phyloP scores from a whole-genome alignment of 2,888 invertebrate genomes.

The Drosophila incognita region DNA sequence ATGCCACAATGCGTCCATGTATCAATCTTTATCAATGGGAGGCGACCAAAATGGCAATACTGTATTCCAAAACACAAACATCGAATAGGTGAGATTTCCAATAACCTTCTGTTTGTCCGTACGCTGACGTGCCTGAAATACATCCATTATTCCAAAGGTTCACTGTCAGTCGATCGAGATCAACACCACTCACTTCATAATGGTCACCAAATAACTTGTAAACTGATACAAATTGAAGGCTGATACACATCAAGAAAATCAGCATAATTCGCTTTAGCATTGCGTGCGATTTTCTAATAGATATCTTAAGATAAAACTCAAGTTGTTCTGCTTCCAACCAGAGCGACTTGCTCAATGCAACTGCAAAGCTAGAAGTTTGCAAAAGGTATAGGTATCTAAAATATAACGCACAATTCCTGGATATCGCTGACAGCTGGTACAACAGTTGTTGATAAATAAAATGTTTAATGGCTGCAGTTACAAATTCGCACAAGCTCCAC shows the following conservation, averaged over 20 bases:
- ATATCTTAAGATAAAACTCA: background rate
- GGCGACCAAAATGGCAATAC: slow-evolving; percentile 13
- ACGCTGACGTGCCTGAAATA: slow-evolving; percentile 12
- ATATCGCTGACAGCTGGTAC: background rate
- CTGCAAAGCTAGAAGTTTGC: background rate
- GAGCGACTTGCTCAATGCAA: background rate
- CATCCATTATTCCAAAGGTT: background rate
- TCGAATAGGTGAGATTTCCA: slow-evolving; percentile 33
- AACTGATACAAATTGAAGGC: slow-evolving; percentile 1
- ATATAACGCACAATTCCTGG: background rate
- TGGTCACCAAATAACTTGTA: background rate
- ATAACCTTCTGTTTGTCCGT: slow-evolving; percentile 40
- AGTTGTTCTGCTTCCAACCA: background rate
- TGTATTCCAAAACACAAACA: slow-evolving; percentile 16
- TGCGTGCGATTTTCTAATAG: background rate
- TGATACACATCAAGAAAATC: slow-evolving; percentile 7
- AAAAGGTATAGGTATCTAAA: background rate
- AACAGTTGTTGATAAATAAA: background rate
- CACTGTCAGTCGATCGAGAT: background rate
- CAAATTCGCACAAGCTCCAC: background rate
- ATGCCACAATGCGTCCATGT: background rate
- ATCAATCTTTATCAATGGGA: slow-evolving; percentile 10
- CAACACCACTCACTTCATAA: slow-evolving; percentile 22
- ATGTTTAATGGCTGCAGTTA: background rate
- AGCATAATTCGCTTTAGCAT: slow-evolving; percentile 21